Percentiles rank a stretch among this genome's conserved stretches.
These are phyloP conservation scores for Watsonalla binaria DNA, from an alignment of 2,888 invertebrate genomes.

Conservation along the genomic window DNA sequence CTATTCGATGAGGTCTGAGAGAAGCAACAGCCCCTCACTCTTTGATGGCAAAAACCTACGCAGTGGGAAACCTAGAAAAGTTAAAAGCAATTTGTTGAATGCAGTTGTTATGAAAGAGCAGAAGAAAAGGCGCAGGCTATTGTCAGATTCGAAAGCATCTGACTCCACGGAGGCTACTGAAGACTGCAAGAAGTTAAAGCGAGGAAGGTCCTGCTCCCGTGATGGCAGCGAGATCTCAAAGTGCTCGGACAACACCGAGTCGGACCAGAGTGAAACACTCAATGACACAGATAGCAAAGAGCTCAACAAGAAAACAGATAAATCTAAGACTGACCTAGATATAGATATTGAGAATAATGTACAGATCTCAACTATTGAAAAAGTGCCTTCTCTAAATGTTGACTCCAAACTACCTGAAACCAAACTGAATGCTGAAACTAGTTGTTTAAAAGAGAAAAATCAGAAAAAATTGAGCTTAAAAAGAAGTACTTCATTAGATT, in stretches of 20 bases:
- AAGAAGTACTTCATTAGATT: slow-evolving; percentile 75
- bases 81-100: slow-evolving; percentile 75
- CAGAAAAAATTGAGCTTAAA: slow-evolving; percentile 72
- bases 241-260: slow-evolving; percentile 80
- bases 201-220: slow-evolving; percentile 70
- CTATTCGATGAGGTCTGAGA: slow-evolving; percentile 80
- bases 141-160: slow-evolving; percentile 75
- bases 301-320: slow-evolving; percentile 75
- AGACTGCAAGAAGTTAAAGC: slow-evolving; percentile 64
- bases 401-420: slow-evolving; percentile 65
- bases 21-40: slow-evolving; percentile 71
- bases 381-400: slow-evolving; percentile 73
- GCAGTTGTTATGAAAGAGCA: slow-evolving; percentile 79
- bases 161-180: slow-evolving; percentile 55
- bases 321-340: slow-evolving; percentile 78
- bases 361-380: slow-evolving; percentile 75
- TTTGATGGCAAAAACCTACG: slow-evolving; percentile 78
- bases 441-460: slow-evolving; percentile 57
- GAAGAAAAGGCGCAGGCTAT: slow-evolving; percentile 73
- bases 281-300: slow-evolving; percentile 64
- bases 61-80: slow-evolving; percentile 82
- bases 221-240: slow-evolving; percentile 81
- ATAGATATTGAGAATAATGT: slow-evolving; percentile 76
- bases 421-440: slow-evolving; percentile 55
- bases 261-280: slow-evolving; percentile 79